A percentile compares a stretch with the other conserved stretches of the same genome.
These are phyloP conservation scores for mouse (Mus musculus) DNA, from an alignment of 2,113 vertebrate genomes.

Conservation along the genomic window GRCm39 chr10:58905501-58906000, in stretches of 20 bases:
- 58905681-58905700: neutral
- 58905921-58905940: neutral
- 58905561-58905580: neutral
- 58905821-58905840: neutral
- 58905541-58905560: neutral
- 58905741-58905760: neutral
- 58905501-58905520: neutral
- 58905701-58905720: neutral
- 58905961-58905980: neutral
- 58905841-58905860: fast-evolving
- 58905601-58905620: neutral
- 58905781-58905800: neutral
- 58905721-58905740: neutral
- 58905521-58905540: neutral
- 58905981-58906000: no score
- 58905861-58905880: neutral
- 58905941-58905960: neutral
- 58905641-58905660: neutral
- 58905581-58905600: fast-evolving
- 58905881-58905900: fast-evolving
- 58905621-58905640: neutral
- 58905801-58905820: neutral
- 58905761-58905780: neutral
- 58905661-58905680: neutral
- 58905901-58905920: neutral